Evolutionary conservation across 2,797 vertebrate genomes (phyloP), one percentile per base, ranked within the genome.

Genomic region (Megaceryle alcyon): DNA sequence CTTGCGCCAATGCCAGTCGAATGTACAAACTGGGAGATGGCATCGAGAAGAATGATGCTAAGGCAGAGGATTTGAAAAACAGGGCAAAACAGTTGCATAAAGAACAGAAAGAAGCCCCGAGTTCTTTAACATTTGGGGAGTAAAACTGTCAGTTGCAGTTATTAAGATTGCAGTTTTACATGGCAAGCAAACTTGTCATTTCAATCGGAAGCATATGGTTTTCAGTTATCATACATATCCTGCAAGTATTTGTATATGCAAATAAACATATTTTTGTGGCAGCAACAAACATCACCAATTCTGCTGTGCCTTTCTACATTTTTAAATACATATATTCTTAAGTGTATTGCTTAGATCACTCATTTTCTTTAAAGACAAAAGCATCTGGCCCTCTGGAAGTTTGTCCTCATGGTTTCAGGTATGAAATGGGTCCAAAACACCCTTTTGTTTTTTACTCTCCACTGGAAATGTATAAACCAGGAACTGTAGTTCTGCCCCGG

Each of bases 21-120:
- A 99, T 99, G 99, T 99, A 99, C 97, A 99, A 95, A 96, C 97
- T 99, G 21, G 99, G 99, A 29, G 99, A 99, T 26, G 99, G 99
- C 2, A 94, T 98, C 1, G 94, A 98, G 71, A 99, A 98, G 96
- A 98, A 99, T 2, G 98, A 99, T 39, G 97, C 98, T n/a, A 99
- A 99, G 90, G 99, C 99, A 3, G 99, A 99, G 95, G 97, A 98
- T 59, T 96, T 99, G 90, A 99, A 99, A 98, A 99, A 99, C 68
- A 98, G 98, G 88, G 99, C 99, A 1, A 98, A 41, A 94, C 95
- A 98, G 71, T 94, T 99, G 65, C 98, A 99, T 37, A 98, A 98
- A 71, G 91, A 98, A 41, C 97, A 98, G 92, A 98, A 98, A 56
- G 98, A 98, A 93, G 97, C 91, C 26, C 65, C 95, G 8, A 92